Percentiles rank a stretch among this genome's conserved stretches.
phyloP scores from a whole-genome alignment of 2,113 vertebrate species.

The Trogon melanurus region DNA sequence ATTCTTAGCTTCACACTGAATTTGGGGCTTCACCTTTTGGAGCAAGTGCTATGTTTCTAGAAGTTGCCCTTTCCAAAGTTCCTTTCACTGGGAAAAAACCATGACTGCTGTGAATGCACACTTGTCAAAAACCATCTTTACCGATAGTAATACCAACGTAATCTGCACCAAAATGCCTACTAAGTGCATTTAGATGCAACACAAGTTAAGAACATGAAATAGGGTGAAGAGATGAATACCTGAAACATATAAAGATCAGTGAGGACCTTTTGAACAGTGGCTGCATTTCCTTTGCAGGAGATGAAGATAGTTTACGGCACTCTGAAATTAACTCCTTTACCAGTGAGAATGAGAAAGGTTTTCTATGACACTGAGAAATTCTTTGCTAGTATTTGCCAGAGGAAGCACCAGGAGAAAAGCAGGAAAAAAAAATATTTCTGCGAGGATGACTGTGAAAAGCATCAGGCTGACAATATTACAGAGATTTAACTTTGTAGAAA shows the following conservation, averaged over 20 bases:
- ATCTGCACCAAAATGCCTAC: neutral
- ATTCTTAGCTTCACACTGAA: neutral
- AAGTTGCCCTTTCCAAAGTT: neutral
- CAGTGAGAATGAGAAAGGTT: neutral
- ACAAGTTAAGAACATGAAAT: neutral
- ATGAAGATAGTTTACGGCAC: neutral
- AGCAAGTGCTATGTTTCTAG: neutral
- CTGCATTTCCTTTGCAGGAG: neutral
- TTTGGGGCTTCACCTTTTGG: neutral
- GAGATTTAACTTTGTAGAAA: neutral
- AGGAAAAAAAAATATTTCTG: neutral
- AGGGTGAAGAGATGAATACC: neutral
- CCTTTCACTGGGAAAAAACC: neutral
- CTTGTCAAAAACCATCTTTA: neutral
- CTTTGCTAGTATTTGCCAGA: neutral
- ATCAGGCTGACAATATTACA: neutral
- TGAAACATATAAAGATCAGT: neutral
- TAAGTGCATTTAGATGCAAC: neutral
- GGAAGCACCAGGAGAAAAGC: neutral
- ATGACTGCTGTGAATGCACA: accelerated
- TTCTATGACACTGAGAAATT: neutral
- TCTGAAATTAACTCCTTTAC: neutral
- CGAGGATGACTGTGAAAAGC: neutral
- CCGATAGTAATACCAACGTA: neutral
- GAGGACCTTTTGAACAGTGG: neutral